Evolutionary conservation across 2,888 invertebrate species (phyloP), one percentile per base, ranked within the genome.

Genomic region (Caenorhabditis japonica): DNA sequence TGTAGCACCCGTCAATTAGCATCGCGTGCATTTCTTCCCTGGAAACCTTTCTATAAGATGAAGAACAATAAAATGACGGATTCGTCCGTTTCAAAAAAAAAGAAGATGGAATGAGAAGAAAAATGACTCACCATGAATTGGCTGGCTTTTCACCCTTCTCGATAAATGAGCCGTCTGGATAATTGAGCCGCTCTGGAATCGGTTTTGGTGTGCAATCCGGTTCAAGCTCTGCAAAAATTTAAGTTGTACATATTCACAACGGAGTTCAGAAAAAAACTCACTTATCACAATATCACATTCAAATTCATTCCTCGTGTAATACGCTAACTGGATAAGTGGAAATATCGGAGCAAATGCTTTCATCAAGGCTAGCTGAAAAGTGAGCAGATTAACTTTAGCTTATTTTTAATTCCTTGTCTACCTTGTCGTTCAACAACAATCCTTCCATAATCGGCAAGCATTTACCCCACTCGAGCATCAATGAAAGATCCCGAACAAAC

Each of bases 381-480:
- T 5, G 38, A 1, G 23, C 4, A 17, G 23, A 47, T 44, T 36
- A 13, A 4, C n/a, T 23, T 21, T 46, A 15, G n/a, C 3, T 51
- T 12, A 13, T 12, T 21, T 21, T 17, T n/a, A 8, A 7, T 12
- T 13, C 1, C 5, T 12, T 23, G 38, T 66, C 49, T 21, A 82
- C 82, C 76, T 82, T 82, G 46, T 82, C 82, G 41, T 75, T 78
- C 2, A 81, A 59, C 15, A 77, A 61, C 25, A 80, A 33, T 13
- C 74, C 46, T 27, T 75, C 68, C 68, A 75, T 71, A 7, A 77
- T 77, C 12, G 78, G 79, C 7, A 82, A 47, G 25, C 75, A 71
- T 44, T 82, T 82, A 13, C 80, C 80, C 82, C 82, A 82, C 46
- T 82, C 82, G 55, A 82, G 69, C 82, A 82, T 82, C 17, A 82